These are phyloP conservation scores for Caenorhabditis becei DNA, from an alignment of 2,888 invertebrate species.

Conservation along the genomic window DNA sequence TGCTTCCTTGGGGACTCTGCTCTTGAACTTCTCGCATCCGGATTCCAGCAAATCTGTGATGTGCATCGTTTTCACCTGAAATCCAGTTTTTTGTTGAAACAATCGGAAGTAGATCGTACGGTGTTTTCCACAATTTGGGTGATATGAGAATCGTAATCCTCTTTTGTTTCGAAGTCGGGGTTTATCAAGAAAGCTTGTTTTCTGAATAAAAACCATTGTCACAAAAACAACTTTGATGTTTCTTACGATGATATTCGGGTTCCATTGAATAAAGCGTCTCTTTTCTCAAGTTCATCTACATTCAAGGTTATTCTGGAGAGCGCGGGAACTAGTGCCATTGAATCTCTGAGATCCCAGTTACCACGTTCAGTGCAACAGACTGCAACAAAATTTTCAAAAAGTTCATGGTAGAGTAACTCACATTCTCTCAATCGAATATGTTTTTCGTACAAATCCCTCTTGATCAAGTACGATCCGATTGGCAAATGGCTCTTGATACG, in stretches of 20 bases:
- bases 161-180: conserved; percentile 24
- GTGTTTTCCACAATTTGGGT: conserved; percentile 32
- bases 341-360: conserved; percentile 55
- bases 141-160: conserved; percentile 17
- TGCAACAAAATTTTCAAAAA: conserved; percentile 26
- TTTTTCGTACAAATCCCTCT: conserved; percentile 56
- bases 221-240: no score
- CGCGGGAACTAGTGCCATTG: conserved; percentile 34
- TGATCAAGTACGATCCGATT: conserved; percentile 66
- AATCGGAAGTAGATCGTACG: not conserved
- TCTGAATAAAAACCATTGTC: no score
- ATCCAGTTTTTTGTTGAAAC: not conserved
- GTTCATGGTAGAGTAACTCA: no score
- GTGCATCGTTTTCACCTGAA: conserved; percentile 26
- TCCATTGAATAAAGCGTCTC: conserved; percentile 25
- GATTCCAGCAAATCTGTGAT: conserved; percentile 20
- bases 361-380: conserved; percentile 57
- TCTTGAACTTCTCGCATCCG: conserved; percentile 42
- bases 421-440: conserved; percentile 57
- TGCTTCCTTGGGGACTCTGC: not conserved
- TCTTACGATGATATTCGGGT: conserved; percentile 21
- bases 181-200: conserved; percentile 28
- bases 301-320: conserved; percentile 39
- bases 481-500: conserved; percentile 63
- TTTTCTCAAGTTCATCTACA: conserved; percentile 49